A percentile compares a stretch with the other conserved stretches of the same genome.
Evolutionary conservation across 2,113 vertebrate species (phyloP).

Genomic region (Daboia siamensis): DNA sequence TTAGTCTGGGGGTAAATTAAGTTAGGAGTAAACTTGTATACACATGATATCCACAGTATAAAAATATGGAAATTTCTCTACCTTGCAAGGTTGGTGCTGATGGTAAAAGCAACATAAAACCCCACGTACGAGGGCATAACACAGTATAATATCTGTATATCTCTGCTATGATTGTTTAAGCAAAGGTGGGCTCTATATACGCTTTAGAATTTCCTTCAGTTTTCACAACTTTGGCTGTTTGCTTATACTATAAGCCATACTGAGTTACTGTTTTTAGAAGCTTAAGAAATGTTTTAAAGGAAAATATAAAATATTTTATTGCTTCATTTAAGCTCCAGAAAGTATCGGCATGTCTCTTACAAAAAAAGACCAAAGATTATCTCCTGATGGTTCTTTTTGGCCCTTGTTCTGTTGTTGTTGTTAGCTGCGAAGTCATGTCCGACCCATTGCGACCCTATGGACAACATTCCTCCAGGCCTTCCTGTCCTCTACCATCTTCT

Average conservation of each 20-base stretch:
- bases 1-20: neutral
- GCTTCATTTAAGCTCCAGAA: neutral
- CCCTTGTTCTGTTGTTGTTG: too few species aligned
- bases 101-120: neutral
- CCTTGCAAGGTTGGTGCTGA: neutral
- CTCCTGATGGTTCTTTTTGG: neutral
- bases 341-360: neutral
- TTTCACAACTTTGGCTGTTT: neutral
- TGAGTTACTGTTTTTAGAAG: neutral
- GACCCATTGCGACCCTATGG: too few species aligned
- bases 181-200: neutral
- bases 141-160: neutral
- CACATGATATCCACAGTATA: neutral
- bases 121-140: neutral
- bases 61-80: neutral
- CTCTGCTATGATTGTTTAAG: neutral
- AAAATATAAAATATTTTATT: neutral
- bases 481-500: too few species aligned
- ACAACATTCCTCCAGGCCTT: too few species aligned
- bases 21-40: neutral
- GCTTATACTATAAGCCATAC: neutral
- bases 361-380: neutral
- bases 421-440: too few species aligned
- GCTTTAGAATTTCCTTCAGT: neutral
- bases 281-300: neutral